Percentiles rank a stretch among this genome's conserved stretches.
These are phyloP conservation scores for Amblyornis subalaris DNA, from an alignment of 2,113 vertebrate genomes.

Conservation along the genomic window DNA sequence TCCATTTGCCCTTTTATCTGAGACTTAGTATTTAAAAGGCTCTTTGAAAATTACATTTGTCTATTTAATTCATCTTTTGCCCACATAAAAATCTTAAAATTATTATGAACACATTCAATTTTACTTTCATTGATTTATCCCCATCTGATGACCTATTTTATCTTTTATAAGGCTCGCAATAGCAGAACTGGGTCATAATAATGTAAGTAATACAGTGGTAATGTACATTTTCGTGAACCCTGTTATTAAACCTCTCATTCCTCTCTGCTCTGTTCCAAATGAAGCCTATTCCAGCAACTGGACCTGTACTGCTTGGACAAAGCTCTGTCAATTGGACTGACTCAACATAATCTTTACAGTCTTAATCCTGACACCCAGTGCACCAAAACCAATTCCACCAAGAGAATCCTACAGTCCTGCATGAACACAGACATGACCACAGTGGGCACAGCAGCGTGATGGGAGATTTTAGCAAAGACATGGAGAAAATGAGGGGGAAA, in stretches of 20 bases:
- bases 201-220: neutral
- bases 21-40: neutral
- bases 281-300: neutral
- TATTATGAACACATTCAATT: slow-evolving; percentile 31
- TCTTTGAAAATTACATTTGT: neutral
- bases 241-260: slow-evolving; percentile 24
- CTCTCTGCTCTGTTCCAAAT: neutral
- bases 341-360: neutral
- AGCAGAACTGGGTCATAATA: slow-evolving; percentile 61
- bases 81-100: neutral
- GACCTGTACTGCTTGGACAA: neutral
- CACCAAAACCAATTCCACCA: neutral
- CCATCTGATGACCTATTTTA: slow-evolving; percentile 59
- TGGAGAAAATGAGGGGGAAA: neutral
- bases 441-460: accelerated
- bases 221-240: slow-evolving; percentile 16
- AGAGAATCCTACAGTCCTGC: neutral
- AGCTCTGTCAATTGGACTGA: neutral
- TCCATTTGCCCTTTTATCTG: neutral
- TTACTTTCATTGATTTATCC: slow-evolving; percentile 42
- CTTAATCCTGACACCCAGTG: neutral
- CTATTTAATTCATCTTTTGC: slow-evolving; percentile 25
- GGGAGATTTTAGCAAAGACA: neutral
- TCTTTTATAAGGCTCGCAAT: slow-evolving; percentile 46
- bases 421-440: accelerated